Conservation (phyloP, 92 coral and sea anemone genomes). For the Actinostola sp. region DNA sequence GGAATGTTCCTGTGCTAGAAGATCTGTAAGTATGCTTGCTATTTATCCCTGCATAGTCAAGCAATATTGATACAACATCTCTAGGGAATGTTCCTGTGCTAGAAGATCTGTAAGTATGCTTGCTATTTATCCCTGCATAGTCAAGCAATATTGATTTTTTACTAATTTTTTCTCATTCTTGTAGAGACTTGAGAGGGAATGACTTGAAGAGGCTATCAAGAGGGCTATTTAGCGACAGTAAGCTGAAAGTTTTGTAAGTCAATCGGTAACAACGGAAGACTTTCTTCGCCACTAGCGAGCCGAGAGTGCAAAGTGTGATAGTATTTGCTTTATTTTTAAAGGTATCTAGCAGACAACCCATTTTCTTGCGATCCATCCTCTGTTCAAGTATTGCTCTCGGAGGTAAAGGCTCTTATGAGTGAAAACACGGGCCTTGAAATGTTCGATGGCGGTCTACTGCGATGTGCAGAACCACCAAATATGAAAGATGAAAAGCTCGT, state of each 20-base stretch:
- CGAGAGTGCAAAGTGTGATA: neutral
- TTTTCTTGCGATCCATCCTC: conserved; percentile 51
- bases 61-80: too few species aligned
- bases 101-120: too few species aligned
- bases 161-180: neutral
- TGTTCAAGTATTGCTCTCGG: conserved; percentile 22
- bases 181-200: conserved; percentile 53
- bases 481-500: conserved; percentile 44
- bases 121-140: too few species aligned
- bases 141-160: neutral
- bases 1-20: too few species aligned
- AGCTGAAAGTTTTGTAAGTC: conserved; percentile 54
- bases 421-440: conserved; percentile 31
- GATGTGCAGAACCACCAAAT: conserved; percentile 54
- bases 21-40: too few species aligned
- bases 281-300: too few species aligned
- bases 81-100: too few species aligned
- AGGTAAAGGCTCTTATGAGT: conserved; percentile 28
- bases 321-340: conserved; percentile 13
- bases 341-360: conserved; percentile 53
- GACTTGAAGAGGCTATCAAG: conserved; percentile 40
- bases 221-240: conserved; percentile 50
- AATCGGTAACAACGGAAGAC: neutral
- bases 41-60: too few species aligned
- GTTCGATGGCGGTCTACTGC: conserved; percentile 55